phyloP scores from a whole-genome alignment of 1,140 invertebrate species.

The Dolichoris vasculosae region DNA sequence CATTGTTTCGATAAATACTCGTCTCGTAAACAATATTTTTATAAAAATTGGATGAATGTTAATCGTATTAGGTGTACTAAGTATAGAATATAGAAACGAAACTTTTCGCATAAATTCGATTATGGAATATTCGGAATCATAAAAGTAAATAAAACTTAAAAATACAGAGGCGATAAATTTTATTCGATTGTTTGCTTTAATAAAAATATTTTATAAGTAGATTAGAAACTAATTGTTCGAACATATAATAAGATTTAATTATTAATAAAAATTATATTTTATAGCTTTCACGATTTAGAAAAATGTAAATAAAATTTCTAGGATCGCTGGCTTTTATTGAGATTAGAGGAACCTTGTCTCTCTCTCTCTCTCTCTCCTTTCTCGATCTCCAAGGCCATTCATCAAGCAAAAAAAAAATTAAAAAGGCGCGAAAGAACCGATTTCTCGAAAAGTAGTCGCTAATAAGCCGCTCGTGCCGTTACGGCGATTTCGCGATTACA shows the following conservation, averaged over 20 bases:
- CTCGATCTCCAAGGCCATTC: background rate
- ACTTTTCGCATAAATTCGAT: background rate
- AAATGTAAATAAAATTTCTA: background rate
- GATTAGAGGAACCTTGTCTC: background rate
- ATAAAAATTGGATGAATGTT: background rate
- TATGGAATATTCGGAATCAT: background rate
- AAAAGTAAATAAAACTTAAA: too few species aligned
- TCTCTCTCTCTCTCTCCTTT: background rate
- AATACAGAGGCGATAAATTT: too few species aligned
- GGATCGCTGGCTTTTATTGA: background rate
- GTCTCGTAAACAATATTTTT: background rate
- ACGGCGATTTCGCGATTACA: slow-evolving; percentile 41
- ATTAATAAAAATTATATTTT: too few species aligned
- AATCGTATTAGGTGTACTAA: background rate
- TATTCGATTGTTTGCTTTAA: too few species aligned
- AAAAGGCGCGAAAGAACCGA: slow-evolving; percentile 1
- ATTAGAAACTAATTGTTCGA: too few species aligned
- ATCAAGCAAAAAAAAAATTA: background rate
- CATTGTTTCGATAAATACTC: background rate
- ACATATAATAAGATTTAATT: too few species aligned
- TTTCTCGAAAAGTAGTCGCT: slow-evolving; percentile 25
- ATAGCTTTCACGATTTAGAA: background rate
- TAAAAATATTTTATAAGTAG: too few species aligned
- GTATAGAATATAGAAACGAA: background rate
- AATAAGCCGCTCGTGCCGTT: slow-evolving; percentile 50